These are phyloP conservation scores for Horisme vitalbata DNA, from an alignment of 2,888 invertebrate genomes.

Conservation along the genomic window DNA sequence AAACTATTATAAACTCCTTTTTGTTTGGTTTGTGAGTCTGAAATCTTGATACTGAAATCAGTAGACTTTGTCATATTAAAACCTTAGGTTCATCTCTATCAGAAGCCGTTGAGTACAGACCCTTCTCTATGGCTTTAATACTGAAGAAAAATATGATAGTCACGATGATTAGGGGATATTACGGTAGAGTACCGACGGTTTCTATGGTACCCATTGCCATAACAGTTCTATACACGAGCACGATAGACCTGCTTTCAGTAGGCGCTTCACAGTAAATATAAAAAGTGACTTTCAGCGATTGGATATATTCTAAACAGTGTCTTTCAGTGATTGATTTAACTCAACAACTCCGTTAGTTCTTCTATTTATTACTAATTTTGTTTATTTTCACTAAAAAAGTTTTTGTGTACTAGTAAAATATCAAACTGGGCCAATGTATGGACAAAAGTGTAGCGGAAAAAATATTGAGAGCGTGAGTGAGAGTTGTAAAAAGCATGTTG, in stretches of 20 bases:
- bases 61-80: not conserved
- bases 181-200: constrained; percentile 48
- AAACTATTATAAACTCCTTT: too few species aligned
- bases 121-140: not conserved
- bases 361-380: not conserved
- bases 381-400: not conserved
- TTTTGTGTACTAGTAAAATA: constrained; percentile 33
- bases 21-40: too few species aligned
- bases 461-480: constrained; percentile 66
- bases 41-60: too few species aligned
- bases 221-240: constrained; percentile 51
- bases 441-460: constrained; percentile 80
- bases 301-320: too few species aligned
- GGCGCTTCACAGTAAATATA: constrained; percentile 18
- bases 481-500: constrained; percentile 4
- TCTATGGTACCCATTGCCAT: constrained; percentile 60
- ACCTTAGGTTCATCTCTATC: not conserved
- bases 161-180: constrained; percentile 48
- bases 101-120: too few species aligned
- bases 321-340: not conserved
- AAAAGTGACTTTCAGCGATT: constrained; percentile 1
- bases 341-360: constrained; percentile 1
- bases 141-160: constrained; percentile 28
- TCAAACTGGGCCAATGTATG: constrained; percentile 85
- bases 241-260: constrained; percentile 25